Percentiles rank a stretch among this genome's conserved stretches.
phyloP scores from a whole-genome alignment of 2,888 invertebrate species.

The Merodon equestris region DNA sequence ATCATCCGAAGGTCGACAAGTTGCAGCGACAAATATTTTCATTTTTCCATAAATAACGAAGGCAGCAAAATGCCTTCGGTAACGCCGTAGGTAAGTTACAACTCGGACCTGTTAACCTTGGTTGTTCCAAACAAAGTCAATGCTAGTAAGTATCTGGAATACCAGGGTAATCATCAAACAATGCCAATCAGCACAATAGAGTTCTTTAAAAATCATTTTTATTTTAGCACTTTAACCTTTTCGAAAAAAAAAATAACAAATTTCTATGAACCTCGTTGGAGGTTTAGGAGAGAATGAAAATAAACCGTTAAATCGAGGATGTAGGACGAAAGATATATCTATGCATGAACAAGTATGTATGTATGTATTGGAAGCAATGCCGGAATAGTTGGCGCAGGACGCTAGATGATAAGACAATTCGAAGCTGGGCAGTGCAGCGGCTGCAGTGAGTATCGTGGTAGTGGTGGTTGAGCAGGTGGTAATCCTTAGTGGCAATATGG shows the following conservation, averaged over 20 bases:
- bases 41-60: no score
- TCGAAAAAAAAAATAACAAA: no score
- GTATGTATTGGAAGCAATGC: no score
- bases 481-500: slow-evolving; percentile 78
- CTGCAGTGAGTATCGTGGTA: slow-evolving; percentile 31
- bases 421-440: slow-evolving; percentile 62
- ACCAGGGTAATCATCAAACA: slow-evolving; percentile 8
- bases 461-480: neutral
- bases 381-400: no score
- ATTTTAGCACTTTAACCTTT: no score
- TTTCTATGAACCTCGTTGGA: neutral
- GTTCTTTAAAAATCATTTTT: no score
- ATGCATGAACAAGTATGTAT: no score
- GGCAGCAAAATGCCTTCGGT: no score
- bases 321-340: no score
- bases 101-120: slow-evolving; percentile 51
- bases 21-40: no score
- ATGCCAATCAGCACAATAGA: no score
- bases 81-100: neutral
- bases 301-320: no score
- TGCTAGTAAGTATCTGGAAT: neutral
- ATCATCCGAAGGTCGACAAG: neutral
- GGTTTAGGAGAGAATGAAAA: neutral
- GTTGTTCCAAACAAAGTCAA: slow-evolving; percentile 9
- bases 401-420: slow-evolving; percentile 1